Percentiles rank a stretch among this genome's conserved stretches.
phyloP scores from a whole-genome alignment of 2,888 invertebrate species.

The Tiliacea aurago region DNA sequence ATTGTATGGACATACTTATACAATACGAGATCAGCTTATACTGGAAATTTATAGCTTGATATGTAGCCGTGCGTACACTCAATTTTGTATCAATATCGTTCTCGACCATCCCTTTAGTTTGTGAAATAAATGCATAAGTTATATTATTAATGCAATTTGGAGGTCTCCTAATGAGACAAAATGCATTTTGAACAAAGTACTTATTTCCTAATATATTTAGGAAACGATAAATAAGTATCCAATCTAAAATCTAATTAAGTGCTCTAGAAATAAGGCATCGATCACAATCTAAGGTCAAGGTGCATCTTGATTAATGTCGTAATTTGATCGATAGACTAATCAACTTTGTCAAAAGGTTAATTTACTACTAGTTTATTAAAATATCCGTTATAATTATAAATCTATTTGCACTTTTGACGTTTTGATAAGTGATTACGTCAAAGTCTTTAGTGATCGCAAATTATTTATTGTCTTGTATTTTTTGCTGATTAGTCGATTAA shows the following conservation, averaged over 20 bases:
- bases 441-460: slow-evolving; percentile 19
- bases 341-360: slow-evolving; percentile 52
- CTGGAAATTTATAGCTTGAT: too few relatives aligned
- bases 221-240: slow-evolving; percentile 31
- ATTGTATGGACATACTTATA: too few relatives aligned
- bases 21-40: too few relatives aligned
- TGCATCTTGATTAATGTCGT: slow-evolving; percentile 42
- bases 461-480: slow-evolving; percentile 18
- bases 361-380: slow-evolving; percentile 21
- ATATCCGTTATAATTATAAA: slow-evolving; percentile 2
- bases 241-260: slow-evolving; percentile 44
- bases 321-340: slow-evolving; percentile 35
- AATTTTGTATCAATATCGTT: neutral
- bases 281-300: slow-evolving; percentile 55
- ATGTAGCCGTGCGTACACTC: too few relatives aligned
- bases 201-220: slow-evolving; percentile 8
- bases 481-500: slow-evolving; percentile 44
- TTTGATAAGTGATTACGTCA: slow-evolving; percentile 15
- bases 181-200: neutral
- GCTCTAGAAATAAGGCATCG: slow-evolving; percentile 41
- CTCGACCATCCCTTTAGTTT: too few relatives aligned
- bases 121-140: neutral
- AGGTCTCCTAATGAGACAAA: too few relatives aligned
- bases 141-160: neutral
- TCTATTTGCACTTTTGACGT: slow-evolving; percentile 16